Evolutionary conservation across 2,797 vertebrate species (phyloP).

Genomic region (Ctenochaetus hawaiiensis): DNA sequence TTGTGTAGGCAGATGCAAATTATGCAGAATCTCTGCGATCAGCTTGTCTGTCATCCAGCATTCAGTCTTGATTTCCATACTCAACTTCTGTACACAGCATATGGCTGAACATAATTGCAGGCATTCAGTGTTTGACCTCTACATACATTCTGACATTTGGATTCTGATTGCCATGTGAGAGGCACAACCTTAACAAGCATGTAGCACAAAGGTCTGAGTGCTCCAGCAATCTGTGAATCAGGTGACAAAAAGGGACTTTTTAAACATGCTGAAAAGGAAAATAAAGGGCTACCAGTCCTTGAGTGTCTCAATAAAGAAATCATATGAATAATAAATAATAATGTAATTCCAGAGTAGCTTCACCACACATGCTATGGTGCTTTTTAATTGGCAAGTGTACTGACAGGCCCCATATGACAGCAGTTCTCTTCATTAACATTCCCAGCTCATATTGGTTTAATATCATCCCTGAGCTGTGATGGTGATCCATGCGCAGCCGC

Average conservation of each 20-base stretch:
- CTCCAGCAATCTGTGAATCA: background rate
- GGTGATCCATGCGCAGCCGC: constrained; percentile 23
- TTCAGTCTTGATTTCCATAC: constrained; percentile 19
- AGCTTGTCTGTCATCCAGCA: constrained; percentile 22
- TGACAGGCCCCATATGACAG: constrained; percentile 52
- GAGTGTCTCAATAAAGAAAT: constrained; percentile 61
- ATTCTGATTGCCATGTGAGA: background rate
- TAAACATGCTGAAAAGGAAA: background rate
- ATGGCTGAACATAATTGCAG: constrained; percentile 37
- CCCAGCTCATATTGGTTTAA: constrained; percentile 54
- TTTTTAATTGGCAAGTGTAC: constrained; percentile 67
- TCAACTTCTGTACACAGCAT: constrained; percentile 12
- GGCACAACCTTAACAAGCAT: constrained; percentile 13
- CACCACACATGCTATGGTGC: constrained; percentile 22
- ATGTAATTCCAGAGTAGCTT: constrained; percentile 32
- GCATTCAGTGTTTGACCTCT: constrained; percentile 41
- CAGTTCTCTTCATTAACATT: constrained; percentile 73
- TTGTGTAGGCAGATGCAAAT: background rate
- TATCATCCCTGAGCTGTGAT: constrained; percentile 45
- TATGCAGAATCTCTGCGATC: background rate
- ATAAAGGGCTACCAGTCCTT: background rate
- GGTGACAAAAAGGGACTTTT: constrained; percentile 9
- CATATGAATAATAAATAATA: background rate
- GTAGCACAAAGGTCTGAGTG: constrained; percentile 1
- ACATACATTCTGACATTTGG: constrained; percentile 51